Percentiles rank a stretch among this genome's conserved stretches.
Conservation (phyloP, 2,113 vertebrate species). For the Crocuta crocuta region DNA sequence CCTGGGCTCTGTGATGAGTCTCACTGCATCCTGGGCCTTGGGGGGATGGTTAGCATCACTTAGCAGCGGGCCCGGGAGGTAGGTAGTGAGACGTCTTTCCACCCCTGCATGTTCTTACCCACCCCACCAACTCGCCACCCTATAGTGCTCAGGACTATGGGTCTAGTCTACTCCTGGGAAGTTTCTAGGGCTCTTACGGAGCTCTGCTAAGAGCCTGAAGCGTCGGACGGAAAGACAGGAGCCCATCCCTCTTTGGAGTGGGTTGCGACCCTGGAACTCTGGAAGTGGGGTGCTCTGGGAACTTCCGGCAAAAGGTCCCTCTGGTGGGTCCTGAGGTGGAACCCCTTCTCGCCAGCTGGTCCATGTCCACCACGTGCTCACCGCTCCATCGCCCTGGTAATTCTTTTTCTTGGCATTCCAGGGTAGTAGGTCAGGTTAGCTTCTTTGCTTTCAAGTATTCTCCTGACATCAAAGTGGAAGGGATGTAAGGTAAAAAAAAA, state of each 20-base stretch:
- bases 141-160: background rate
- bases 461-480: conserved; percentile 79
- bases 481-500: conserved; percentile 55
- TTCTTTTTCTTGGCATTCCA: conserved; percentile 73
- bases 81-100: background rate
- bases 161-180: background rate
- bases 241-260: background rate
- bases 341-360: fast-evolving
- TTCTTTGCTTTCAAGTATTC: conserved; percentile 53
- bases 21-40: background rate
- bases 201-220: background rate
- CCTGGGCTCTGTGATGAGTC: fast-evolving
- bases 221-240: background rate
- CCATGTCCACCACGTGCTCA: background rate
- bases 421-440: conserved; percentile 60
- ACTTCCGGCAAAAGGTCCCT: background rate
- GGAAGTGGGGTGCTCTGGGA: background rate
- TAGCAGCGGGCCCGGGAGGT: background rate
- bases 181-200: background rate
- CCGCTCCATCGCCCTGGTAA: background rate
- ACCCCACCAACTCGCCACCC: background rate
- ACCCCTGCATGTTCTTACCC: fast-evolving
- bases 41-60: fast-evolving
- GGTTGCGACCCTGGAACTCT: background rate
- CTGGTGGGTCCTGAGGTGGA: background rate